Evolutionary conservation across 1,140 invertebrate genomes (phyloP).

Genomic region (Oryzaephilus surinamensis): DNA sequence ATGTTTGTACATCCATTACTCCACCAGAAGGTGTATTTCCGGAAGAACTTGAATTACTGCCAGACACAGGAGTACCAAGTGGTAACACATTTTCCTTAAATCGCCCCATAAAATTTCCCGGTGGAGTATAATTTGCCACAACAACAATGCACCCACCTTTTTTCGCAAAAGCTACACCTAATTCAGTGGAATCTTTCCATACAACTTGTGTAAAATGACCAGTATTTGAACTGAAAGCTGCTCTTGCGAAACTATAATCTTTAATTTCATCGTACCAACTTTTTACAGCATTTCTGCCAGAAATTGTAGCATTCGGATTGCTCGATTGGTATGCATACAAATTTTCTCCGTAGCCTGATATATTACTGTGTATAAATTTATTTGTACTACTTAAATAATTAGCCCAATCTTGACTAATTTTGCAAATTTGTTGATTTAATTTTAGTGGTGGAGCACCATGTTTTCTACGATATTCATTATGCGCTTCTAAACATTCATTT

Average conservation of each 20-base stretch:
- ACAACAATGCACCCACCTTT: constrained; percentile 45
- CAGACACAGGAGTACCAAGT: constrained; percentile 12
- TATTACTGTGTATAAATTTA: constrained; percentile 43
- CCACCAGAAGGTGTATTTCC: too few species aligned
- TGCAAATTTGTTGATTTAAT: constrained; percentile 49
- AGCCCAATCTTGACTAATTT: constrained; percentile 51
- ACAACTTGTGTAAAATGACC: constrained; percentile 53
- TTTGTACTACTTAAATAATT: constrained; percentile 43
- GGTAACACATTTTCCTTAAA: constrained; percentile 48
- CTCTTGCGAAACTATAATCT: constrained; percentile 49
- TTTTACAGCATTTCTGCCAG: constrained; percentile 59
- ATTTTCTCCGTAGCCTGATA: constrained; percentile 50
- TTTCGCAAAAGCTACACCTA: constrained; percentile 50
- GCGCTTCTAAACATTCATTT: constrained; percentile 44
- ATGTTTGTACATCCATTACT: constrained; percentile 11
- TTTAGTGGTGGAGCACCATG: constrained; percentile 50
- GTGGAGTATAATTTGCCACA: constrained; percentile 58
- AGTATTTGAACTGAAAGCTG: constrained; percentile 32
- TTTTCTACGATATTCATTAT: constrained; percentile 51
- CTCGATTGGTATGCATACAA: constrained; percentile 37
- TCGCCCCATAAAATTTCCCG: constrained; percentile 52
- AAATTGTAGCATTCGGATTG: constrained; percentile 47
- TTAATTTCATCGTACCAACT: constrained; percentile 64
- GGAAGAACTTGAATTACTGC: too few species aligned
- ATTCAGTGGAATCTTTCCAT: constrained; percentile 48